These are phyloP conservation scores for Patella vulgata DNA, from an alignment of 1,140 invertebrate genomes.

Conservation along the genomic window DNA sequence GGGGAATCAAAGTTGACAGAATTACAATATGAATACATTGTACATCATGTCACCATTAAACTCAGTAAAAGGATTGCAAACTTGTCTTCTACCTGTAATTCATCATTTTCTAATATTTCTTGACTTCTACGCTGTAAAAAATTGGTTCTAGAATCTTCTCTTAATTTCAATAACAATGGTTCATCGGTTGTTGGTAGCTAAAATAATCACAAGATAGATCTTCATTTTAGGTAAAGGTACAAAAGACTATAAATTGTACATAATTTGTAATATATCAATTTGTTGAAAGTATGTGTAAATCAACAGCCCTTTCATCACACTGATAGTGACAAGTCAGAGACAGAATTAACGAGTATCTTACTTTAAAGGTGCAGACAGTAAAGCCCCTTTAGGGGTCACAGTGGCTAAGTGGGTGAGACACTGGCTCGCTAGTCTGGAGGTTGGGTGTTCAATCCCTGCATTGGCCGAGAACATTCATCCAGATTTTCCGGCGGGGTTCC, in stretches of 20 bases:
- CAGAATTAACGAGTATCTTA: conserved; percentile 7
- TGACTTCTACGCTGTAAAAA: conserved; percentile 86
- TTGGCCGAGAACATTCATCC: no score
- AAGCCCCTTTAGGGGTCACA: no score
- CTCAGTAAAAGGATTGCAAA: no score
- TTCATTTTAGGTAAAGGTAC: background rate
- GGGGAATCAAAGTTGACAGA: no score
- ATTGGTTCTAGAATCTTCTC: conserved; percentile 81
- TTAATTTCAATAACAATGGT: conserved; percentile 79
- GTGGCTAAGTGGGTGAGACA: no score
- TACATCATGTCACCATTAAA: no score
- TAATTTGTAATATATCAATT: conserved; percentile 9
- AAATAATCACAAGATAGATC: conserved; percentile 25
- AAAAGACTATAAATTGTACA: conserved; percentile 10
- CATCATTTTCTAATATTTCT: conserved; percentile 85
- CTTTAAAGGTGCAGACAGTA: background rate
- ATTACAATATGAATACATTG: no score
- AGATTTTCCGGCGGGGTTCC: no score
- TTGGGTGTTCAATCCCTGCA: no score
- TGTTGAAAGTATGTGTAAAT: background rate
- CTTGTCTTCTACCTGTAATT: conserved; percentile 81
- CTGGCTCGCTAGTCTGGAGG: no score
- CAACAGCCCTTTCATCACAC: background rate
- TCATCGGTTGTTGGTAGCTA: conserved; percentile 80
- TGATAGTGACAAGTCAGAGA: background rate